These are phyloP conservation scores for Caenorhabditis uteleia DNA, from an alignment of 2,888 invertebrate genomes.

Conservation along the genomic window DNA sequence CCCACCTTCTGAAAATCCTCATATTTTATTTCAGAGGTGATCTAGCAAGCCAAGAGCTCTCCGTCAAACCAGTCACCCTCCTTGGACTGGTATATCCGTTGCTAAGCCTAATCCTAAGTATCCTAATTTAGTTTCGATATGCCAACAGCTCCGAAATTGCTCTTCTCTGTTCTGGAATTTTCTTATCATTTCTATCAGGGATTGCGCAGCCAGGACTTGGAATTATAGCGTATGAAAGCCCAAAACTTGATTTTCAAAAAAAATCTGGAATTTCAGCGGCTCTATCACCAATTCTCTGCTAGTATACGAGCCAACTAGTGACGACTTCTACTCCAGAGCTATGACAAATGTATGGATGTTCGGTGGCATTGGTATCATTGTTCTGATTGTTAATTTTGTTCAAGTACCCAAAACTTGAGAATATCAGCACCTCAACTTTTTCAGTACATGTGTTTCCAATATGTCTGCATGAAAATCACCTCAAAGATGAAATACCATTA, in stretches of 20 bases:
- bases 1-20: no score
- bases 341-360: constrained; percentile 61
- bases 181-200: constrained; percentile 45
- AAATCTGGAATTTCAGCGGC: constrained; percentile 28
- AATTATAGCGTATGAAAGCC: constrained; percentile 47
- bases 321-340: constrained; percentile 45
- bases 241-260: not conserved
- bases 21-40: constrained; percentile 39
- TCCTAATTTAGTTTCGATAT: constrained; percentile 53
- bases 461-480: constrained; percentile 56
- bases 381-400: constrained; percentile 45
- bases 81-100: constrained; percentile 36
- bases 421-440: no score
- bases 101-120: not conserved
- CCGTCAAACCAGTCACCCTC: constrained; percentile 42
- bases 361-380: constrained; percentile 52
- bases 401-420: no score
- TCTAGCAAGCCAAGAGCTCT: constrained; percentile 40
- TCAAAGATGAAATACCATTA: constrained; percentile 47
- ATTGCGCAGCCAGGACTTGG: constrained; percentile 55
- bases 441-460: constrained; percentile 60
- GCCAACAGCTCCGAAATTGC: constrained; percentile 44
- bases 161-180: constrained; percentile 42
- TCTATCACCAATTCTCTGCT: constrained; percentile 55
- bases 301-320: constrained; percentile 34